phyloP scores from a whole-genome alignment of 2,797 vertebrate genomes.

The Enteromius argenteus region DNA sequence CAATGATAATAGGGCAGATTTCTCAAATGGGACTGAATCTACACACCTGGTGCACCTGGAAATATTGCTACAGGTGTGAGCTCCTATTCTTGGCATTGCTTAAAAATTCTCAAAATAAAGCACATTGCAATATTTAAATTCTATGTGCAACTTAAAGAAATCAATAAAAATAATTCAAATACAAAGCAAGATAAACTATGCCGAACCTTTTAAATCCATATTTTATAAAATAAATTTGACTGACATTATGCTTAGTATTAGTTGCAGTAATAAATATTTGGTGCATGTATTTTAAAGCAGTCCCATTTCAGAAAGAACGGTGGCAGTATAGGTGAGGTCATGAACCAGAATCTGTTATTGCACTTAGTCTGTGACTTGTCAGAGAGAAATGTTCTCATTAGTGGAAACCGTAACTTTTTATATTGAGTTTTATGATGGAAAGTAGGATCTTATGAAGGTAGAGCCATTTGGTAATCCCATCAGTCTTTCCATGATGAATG shows the following conservation, averaged over 20 bases:
- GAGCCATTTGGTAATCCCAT: slow-evolving; percentile 33
- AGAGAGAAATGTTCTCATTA: slow-evolving; percentile 13
- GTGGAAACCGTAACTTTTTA: slow-evolving; percentile 40
- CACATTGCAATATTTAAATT: not conserved
- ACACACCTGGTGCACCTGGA: slow-evolving; percentile 18
- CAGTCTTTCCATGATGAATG: slow-evolving; percentile 28
- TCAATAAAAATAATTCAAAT: not conserved
- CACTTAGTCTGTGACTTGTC: slow-evolving; percentile 29
- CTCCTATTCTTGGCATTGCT: not conserved
- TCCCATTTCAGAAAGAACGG: not conserved
- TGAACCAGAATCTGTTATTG: slow-evolving; percentile 23
- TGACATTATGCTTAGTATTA: not conserved
- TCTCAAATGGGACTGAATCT: slow-evolving; percentile 23
- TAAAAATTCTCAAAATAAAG: not conserved
- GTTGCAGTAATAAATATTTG: not conserved
- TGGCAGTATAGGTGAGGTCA: slow-evolving; percentile 5
- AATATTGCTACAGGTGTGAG: not conserved
- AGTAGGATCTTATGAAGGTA: slow-evolving; percentile 17
- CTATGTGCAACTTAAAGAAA: not conserved
- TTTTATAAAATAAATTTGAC: not conserved
- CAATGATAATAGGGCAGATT: slow-evolving; percentile 29
- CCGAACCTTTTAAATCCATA: not conserved
- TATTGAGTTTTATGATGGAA: slow-evolving; percentile 43
- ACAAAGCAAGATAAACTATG: not conserved
- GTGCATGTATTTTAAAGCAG: not conserved